A percentile compares a stretch with the other conserved stretches of the same genome.
These are phyloP conservation scores for Zeugodacus cucurbitae DNA, from an alignment of 1,140 invertebrate genomes.

Conservation along the genomic window DNA sequence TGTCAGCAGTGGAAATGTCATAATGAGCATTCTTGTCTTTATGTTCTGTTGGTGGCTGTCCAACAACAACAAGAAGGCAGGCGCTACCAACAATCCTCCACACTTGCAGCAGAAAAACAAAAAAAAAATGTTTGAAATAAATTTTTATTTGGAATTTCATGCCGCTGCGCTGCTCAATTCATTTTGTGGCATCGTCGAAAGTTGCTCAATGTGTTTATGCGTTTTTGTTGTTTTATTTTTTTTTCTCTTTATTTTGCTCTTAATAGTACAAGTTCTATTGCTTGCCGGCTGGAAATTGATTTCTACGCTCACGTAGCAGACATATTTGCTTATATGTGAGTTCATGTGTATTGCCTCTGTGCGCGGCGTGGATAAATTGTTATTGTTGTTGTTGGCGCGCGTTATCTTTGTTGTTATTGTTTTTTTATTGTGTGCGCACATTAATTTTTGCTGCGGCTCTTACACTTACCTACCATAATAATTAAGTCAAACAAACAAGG, in stretches of 20 bases:
- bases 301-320: not conserved
- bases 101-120: not conserved
- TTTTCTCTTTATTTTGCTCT: not conserved
- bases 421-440: not conserved
- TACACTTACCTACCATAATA: conserved; percentile 28
- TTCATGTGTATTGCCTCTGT: too few relatives aligned
- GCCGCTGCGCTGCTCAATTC: not conserved
- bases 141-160: not conserved
- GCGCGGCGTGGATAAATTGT: not conserved
- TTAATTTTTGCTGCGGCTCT: not conserved
- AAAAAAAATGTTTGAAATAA: not conserved
- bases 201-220: not conserved
- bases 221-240: not conserved
- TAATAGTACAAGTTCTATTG: not conserved
- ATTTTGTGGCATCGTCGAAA: not conserved
- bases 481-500: not conserved
- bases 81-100: not conserved
- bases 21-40: not conserved
- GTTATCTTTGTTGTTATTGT: not conserved
- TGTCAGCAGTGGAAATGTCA: not conserved
- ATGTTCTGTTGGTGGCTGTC: not conserved
- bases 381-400: not conserved
- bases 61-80: not conserved
- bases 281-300: not conserved
- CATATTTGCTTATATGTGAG: not conserved